Percentiles rank a stretch among this genome's conserved stretches.
Evolutionary conservation across 2,113 vertebrate species (phyloP).

Genomic region (Sceloporus tristichus): DNA sequence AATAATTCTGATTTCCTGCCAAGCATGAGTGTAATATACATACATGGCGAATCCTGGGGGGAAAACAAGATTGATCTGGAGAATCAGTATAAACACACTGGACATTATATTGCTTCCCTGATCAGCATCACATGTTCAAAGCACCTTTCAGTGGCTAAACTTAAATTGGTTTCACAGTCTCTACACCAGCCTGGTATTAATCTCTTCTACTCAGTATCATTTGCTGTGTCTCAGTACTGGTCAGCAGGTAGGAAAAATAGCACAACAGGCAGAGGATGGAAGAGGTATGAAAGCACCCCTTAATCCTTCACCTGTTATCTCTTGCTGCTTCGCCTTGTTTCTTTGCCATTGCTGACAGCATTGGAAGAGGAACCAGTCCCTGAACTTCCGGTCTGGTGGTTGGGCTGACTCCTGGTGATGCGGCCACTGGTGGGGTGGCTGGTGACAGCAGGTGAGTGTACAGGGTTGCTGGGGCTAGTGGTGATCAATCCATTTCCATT

Average conservation of each 20-base stretch:
- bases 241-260: not conserved
- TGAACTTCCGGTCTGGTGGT: constrained; percentile 63
- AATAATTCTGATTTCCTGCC: not conserved
- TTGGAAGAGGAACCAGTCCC: constrained; percentile 59
- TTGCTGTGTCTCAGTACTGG: not conserved
- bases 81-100: constrained; percentile 3
- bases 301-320: constrained; percentile 72
- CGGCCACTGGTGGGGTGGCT: constrained; percentile 73
- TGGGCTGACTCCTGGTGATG: constrained; percentile 77
- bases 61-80: not conserved
- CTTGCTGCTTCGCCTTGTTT: constrained; percentile 83
- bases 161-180: constrained; percentile 7
- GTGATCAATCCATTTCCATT: constrained; percentile 81
- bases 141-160: constrained; percentile 14
- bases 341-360: constrained; percentile 84
- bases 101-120: not conserved
- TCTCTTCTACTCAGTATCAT: not conserved
- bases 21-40: not conserved
- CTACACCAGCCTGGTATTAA: not conserved
- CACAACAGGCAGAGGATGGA: not conserved
- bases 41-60: not conserved
- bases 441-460: constrained; percentile 60
- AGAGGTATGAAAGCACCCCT: not conserved
- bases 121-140: constrained; percentile 13
- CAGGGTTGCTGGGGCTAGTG: constrained; percentile 57